phyloP scores from a whole-genome alignment of 2,113 vertebrate genomes.

The Trogon melanurus region DNA sequence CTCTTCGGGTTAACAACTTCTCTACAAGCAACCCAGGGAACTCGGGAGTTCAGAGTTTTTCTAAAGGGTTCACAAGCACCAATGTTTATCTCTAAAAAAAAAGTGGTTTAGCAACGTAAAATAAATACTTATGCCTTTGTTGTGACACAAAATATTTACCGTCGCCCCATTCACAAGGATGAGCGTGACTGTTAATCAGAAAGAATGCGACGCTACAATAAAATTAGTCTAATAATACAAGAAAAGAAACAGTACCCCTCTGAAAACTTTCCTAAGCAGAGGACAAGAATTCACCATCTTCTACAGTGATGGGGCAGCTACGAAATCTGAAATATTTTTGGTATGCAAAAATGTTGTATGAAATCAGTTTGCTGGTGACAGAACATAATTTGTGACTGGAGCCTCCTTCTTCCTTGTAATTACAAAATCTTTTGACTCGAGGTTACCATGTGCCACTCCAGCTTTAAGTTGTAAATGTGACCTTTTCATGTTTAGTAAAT shows the following conservation, averaged over 20 bases:
- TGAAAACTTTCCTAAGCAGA: background rate
- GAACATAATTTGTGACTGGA: background rate
- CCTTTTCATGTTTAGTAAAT: background rate
- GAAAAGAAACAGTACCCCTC: background rate
- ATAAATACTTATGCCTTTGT: background rate
- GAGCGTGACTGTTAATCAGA: background rate
- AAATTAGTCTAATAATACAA: background rate
- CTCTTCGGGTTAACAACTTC: background rate
- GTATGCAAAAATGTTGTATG: background rate
- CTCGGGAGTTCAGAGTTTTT: background rate
- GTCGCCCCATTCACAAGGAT: background rate
- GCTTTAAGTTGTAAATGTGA: background rate
- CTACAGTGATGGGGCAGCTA: background rate
- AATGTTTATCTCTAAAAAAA: background rate
- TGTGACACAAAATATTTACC: background rate
- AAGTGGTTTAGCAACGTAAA: background rate
- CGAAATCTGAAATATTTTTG: background rate
- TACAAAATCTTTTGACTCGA: background rate
- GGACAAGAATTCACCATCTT: background rate
- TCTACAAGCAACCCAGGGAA: background rate
- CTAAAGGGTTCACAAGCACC: background rate
- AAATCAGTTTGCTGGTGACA: background rate
- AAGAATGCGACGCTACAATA: background rate
- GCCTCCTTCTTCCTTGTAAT: background rate
- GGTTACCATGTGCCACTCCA: background rate